Base-by-base conservation (phyloP, 2,888 invertebrate genomes). In the Yponomeuta cagnagella region DNA sequence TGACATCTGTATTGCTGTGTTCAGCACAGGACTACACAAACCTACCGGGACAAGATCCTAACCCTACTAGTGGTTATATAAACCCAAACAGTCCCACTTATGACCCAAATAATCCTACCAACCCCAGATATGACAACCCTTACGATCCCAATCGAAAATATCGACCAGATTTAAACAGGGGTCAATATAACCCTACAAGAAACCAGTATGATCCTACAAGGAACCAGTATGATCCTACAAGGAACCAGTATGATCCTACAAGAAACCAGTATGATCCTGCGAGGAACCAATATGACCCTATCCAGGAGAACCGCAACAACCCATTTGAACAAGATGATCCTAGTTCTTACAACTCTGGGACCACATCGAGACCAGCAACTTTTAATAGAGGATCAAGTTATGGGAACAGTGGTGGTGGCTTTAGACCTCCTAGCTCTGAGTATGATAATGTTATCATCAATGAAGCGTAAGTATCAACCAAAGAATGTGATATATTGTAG, bases 371-470 rank as follows among this genome's bases (percentile, higher is more conserved):
- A 71, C 83, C 88, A 15, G 52, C 52, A 0, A 71, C 81, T 0
- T 91, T 90, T 90, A 90, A 58, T 15, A 58, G 52, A 58, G 52
- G 90, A 2, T 77, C 74, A 0, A 77, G 84, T 12, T 58, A 79
- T 82, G 23, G 80, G 81, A 6, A 89, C 83, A 68, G 75, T 79
- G 52, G 52, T 63, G 79, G 82, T 48, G 79, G 88, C 2, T 84
- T 76, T 72, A 85, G 84, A 70, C 78, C 79, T 71, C 82, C 82
- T 12, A 80, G 86, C 12, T 71, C 91, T 68, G 92, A 92, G 72
- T 84, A 89, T 75, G 92, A 92, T 48, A 93, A 88, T 79, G 84
- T 93, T 67, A 93, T 93, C 64, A 93, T 93, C 66, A 91, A 90
- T 82, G 93, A 93, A 80, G 93, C 93, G 93, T 93, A 82, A 93